These are phyloP conservation scores for Cartodere bifasciata DNA, from an alignment of 2,888 invertebrate species.

Conservation along the genomic window DNA sequence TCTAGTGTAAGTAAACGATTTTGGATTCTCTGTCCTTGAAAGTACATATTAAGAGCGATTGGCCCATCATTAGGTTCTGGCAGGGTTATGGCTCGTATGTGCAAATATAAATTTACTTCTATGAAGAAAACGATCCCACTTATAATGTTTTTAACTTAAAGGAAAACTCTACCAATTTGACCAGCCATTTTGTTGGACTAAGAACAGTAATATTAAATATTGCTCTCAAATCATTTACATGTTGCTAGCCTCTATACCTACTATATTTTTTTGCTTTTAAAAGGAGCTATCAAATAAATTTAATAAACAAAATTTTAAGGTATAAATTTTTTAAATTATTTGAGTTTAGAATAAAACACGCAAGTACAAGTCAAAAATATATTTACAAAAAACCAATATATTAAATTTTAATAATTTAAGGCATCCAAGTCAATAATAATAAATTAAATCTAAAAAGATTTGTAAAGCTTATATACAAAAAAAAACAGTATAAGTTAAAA, in stretches of 20 bases:
- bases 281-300: no score
- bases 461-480: slow-evolving; percentile 6
- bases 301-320: not conserved
- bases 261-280: no score
- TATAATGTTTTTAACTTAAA: not conserved
- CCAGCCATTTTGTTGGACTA: no score
- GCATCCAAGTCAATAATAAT: slow-evolving; percentile 16
- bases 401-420: slow-evolving; percentile 29
- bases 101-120: not conserved
- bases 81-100: not conserved
- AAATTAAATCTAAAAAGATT: slow-evolving; percentile 1
- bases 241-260: no score
- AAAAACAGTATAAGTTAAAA: slow-evolving; percentile 6
- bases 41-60: no score
- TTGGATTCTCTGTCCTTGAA: no score
- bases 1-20: no score
- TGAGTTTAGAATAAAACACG: not conserved
- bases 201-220: no score
- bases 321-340: not conserved
- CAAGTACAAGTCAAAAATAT: slow-evolving; percentile 9
- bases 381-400: slow-evolving; percentile 21
- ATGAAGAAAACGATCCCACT: not conserved
- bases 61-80: not conserved
- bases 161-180: no score
- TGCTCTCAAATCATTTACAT: no score